Percentiles rank a stretch among this genome's conserved stretches.
These are phyloP conservation scores for Lochmaea capreae DNA, from an alignment of 2,888 invertebrate genomes.

Conservation along the genomic window DNA sequence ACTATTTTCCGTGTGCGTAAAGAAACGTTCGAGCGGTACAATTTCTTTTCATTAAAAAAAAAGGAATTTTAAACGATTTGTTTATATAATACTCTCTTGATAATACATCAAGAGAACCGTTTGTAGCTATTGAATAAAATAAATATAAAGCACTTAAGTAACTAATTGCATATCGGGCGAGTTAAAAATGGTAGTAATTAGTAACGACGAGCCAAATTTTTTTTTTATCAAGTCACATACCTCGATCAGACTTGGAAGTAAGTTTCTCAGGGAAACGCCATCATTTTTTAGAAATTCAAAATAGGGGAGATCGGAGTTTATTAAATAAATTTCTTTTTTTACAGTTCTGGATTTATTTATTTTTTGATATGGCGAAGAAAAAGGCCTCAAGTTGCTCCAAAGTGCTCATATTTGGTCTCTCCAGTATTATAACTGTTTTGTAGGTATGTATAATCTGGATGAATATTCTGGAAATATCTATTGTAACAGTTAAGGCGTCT, in stretches of 20 bases:
- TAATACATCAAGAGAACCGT: neutral
- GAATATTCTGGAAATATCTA: too few relatives aligned
- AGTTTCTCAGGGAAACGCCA: constrained; percentile 16
- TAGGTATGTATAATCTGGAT: too few relatives aligned
- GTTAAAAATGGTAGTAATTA: constrained; percentile 30
- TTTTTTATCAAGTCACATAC: constrained; percentile 2
- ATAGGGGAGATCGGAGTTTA: neutral
- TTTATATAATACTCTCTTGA: constrained; percentile 8
- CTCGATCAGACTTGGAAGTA: neutral
- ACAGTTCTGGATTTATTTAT: too few relatives aligned
- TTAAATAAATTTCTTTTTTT: neutral
- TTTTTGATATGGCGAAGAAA: too few relatives aligned
- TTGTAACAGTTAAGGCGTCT: too few relatives aligned
- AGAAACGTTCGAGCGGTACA: neutral
- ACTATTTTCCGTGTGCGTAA: neutral
- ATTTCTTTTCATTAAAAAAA: constrained; percentile 1
- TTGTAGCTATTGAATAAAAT: constrained; percentile 8
- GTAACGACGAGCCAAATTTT: constrained; percentile 19
- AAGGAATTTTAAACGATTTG: constrained; percentile 12
- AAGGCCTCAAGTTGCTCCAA: too few relatives aligned
- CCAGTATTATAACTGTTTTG: too few relatives aligned
- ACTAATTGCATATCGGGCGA: constrained; percentile 18
- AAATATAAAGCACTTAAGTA: constrained; percentile 15
- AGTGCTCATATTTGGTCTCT: too few relatives aligned
- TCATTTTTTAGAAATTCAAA: neutral